Evolutionary conservation across 2,888 invertebrate species (phyloP).

Genomic region (Timema cristinae): DNA sequence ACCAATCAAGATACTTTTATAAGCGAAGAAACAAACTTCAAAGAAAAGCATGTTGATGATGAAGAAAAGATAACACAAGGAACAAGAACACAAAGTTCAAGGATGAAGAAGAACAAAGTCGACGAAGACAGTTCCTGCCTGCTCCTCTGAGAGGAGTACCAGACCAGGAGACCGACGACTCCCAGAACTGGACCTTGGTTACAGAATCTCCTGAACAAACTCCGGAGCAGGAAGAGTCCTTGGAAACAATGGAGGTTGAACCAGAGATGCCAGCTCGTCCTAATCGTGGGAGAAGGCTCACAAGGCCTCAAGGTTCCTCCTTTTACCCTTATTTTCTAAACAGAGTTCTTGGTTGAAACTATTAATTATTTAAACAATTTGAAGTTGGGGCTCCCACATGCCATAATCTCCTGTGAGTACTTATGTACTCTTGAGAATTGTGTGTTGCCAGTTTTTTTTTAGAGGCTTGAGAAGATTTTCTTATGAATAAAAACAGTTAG

Average conservation of each 20-base stretch:
- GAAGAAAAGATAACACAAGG: not conserved
- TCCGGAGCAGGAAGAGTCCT: not conserved
- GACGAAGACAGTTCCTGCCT: conserved; percentile 26
- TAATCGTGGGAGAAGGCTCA: conserved; percentile 48
- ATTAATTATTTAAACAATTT: too few species aligned
- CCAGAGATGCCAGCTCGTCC: conserved; percentile 43
- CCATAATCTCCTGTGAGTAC: too few species aligned
- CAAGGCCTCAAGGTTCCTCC: conserved; percentile 49
- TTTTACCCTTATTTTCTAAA: conserved; percentile 54
- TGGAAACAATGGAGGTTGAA: conserved; percentile 36
- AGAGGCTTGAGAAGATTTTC: too few species aligned
- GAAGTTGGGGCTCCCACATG: too few species aligned
- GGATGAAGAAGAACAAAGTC: conserved; percentile 18
- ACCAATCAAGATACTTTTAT: too few species aligned
- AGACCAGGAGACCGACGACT: not conserved
- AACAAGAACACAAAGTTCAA: not conserved
- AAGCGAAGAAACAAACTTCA: too few species aligned
- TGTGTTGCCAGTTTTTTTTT: too few species aligned
- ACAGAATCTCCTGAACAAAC: too few species aligned
- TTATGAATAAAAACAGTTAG: too few species aligned
- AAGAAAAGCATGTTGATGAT: not conserved
- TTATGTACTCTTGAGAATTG: too few species aligned
- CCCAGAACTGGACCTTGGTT: not conserved
- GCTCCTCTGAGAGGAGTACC: conserved; percentile 21
- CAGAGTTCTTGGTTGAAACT: conserved; percentile 48